Percentiles rank a stretch among this genome's conserved stretches.
Conservation (phyloP, 64 coral and sea anemone genomes). For the Pocillopora damicornis region DNA sequence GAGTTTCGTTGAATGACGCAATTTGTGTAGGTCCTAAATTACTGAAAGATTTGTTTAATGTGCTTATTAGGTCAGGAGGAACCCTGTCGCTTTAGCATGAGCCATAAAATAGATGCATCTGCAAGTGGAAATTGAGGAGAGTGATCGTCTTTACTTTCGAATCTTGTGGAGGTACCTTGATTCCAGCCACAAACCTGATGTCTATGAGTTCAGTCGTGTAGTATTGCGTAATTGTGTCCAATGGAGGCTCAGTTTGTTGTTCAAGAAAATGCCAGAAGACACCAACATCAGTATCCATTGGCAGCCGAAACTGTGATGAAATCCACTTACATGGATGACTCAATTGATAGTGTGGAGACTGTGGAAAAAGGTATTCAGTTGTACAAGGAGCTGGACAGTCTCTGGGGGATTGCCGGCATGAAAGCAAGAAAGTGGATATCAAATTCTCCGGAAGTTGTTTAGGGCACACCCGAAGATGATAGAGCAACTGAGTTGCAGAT, state of each 20-base stretch:
- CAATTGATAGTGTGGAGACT: constrained; percentile 40
- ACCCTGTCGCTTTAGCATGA: constrained; percentile 25
- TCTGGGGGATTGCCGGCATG: constrained; percentile 44
- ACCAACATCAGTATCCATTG: constrained; percentile 28
- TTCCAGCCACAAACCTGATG: constrained; percentile 18
- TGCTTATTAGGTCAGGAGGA: constrained; percentile 12
- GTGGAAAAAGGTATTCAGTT: constrained; percentile 4
- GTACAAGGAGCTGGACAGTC: constrained; percentile 1
- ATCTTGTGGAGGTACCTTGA: constrained; percentile 54
- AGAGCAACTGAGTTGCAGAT: constrained; percentile 40
- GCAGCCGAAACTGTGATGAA: too few relatives aligned
- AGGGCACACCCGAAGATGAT: constrained; percentile 31
- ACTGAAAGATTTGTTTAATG: constrained; percentile 31
- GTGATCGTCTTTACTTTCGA: constrained; percentile 22
- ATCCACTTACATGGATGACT: constrained; percentile 64
- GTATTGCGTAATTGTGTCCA: constrained; percentile 62
- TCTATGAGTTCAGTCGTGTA: constrained; percentile 48
- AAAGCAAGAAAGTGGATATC: constrained; percentile 59
- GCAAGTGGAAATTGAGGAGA: constrained; percentile 29
- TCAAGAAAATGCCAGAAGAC: constrained; percentile 55
- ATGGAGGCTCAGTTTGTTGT: constrained; percentile 64
- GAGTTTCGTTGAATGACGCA: constrained; percentile 30
- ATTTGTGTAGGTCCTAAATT: constrained; percentile 46
- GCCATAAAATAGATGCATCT: constrained; percentile 48
- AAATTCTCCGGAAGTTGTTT: constrained; percentile 36